phyloP scores from a whole-genome alignment of 2,113 vertebrate genomes.

The Grus americana region DNA sequence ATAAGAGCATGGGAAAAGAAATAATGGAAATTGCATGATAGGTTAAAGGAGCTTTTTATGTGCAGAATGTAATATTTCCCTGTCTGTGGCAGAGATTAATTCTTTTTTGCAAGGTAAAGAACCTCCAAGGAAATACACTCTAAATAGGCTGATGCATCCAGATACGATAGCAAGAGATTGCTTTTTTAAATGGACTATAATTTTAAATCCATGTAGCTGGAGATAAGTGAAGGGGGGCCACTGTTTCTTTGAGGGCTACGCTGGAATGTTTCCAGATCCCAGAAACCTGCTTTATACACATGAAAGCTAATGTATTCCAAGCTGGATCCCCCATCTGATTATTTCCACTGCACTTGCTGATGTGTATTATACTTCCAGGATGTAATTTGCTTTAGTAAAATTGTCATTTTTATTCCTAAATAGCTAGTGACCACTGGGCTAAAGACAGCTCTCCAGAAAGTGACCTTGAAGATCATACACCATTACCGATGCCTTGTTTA shows the following conservation, averaged over 20 bases:
- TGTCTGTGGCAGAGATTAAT: background rate
- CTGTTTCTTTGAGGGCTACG: background rate
- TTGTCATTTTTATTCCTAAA: constrained; percentile 51
- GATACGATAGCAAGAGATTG: background rate
- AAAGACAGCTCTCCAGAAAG: constrained; percentile 20
- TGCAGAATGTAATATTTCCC: background rate
- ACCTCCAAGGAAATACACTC: background rate
- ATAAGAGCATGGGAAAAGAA: background rate
- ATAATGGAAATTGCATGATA: background rate
- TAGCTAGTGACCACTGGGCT: background rate
- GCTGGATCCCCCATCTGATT: background rate
- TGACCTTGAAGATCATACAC: constrained; percentile 47
- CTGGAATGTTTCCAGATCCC: background rate
- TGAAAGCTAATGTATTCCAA: background rate
- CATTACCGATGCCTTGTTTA: background rate
- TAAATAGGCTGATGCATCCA: background rate
- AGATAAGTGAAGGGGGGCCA: background rate
- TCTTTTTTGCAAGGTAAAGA: background rate
- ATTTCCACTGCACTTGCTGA: constrained; percentile 9
- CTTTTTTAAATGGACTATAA: background rate
- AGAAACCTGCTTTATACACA: background rate
- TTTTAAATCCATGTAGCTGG: background rate
- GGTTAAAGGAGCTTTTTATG: background rate
- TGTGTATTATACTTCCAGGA: background rate
- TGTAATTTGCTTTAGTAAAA: constrained; percentile 31